Evolutionary conservation across 2,888 invertebrate species (phyloP).

Genomic region (Mermis nigrescens): DNA sequence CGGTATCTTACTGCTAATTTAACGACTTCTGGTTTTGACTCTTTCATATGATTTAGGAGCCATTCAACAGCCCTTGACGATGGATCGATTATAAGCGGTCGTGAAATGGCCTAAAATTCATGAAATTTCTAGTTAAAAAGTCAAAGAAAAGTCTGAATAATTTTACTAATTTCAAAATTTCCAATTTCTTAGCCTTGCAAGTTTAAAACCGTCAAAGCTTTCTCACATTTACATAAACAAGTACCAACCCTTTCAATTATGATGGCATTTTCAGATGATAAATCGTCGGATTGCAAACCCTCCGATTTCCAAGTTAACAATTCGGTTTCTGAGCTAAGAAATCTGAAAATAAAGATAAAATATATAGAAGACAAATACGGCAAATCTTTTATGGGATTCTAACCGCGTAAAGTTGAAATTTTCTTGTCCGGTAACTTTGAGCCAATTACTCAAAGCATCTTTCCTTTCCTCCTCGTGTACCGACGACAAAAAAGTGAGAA

Average conservation of each 20-base stretch:
- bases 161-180: too few relatives aligned
- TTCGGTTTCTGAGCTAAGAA: constrained; percentile 50
- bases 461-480: constrained; percentile 50
- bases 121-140: too few relatives aligned
- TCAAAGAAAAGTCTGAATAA: too few relatives aligned
- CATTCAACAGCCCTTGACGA: constrained; percentile 61
- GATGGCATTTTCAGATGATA: constrained; percentile 61
- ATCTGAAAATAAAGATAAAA: constrained; percentile 24
- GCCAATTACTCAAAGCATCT: constrained; percentile 38
- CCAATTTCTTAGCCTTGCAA: not conserved
- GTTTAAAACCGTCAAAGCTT: not conserved
- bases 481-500: constrained; percentile 53
- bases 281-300: constrained; percentile 56
- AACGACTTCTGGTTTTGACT: constrained; percentile 51
- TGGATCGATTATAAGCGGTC: constrained; percentile 70
- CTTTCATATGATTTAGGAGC: constrained; percentile 49
- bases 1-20: constrained; percentile 50
- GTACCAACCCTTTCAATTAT: constrained; percentile 46
- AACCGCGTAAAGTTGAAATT: constrained; percentile 40
- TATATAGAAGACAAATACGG: too few relatives aligned
- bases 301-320: constrained; percentile 65
- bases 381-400: too few relatives aligned
- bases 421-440: constrained; percentile 27
- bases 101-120: constrained; percentile 40
- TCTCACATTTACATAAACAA: too few relatives aligned